These are phyloP conservation scores for Liparis tanakae DNA, from an alignment of 2,797 vertebrate species.

Conservation along the genomic window DNA sequence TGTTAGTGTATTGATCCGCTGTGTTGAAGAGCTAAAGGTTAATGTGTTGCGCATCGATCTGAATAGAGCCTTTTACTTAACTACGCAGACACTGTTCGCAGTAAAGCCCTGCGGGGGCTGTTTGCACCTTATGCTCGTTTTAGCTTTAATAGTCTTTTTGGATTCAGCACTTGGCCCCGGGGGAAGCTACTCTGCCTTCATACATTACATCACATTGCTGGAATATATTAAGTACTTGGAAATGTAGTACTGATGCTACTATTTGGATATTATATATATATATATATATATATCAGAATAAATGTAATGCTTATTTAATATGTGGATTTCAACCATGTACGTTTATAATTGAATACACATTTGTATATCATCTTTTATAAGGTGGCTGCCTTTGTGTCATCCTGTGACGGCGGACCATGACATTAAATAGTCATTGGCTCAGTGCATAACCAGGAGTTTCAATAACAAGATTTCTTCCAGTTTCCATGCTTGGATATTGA, in stretches of 20 bases:
- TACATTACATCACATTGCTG: slow-evolving; percentile 31
- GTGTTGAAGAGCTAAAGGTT: slow-evolving; percentile 81
- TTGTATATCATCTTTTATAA: neutral
- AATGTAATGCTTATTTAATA: neutral
- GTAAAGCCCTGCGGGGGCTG: slow-evolving; percentile 55
- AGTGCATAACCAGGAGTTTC: neutral
- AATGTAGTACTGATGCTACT: neutral
- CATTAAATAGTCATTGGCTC: neutral
- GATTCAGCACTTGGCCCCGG: slow-evolving; percentile 19
- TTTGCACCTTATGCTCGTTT: slow-evolving; percentile 51
- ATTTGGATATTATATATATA: neutral
- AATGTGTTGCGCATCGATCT: slow-evolving; percentile 83
- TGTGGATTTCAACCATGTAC: neutral
- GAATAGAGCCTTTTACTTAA: slow-evolving; percentile 81
- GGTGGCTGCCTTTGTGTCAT: neutral
- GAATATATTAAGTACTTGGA: slow-evolving; percentile 9
- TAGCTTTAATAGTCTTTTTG: slow-evolving; percentile 47
- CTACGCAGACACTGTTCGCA: slow-evolving; percentile 56
- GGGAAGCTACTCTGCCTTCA: slow-evolving; percentile 32
- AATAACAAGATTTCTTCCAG: neutral
- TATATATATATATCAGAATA: neutral
- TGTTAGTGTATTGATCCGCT: slow-evolving; percentile 73
- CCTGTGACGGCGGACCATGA: neutral
- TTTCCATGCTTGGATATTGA: neutral
- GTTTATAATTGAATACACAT: neutral